These are phyloP conservation scores for Falcaria lacertinaria DNA, from an alignment of 2,888 invertebrate genomes.

Conservation along the genomic window DNA sequence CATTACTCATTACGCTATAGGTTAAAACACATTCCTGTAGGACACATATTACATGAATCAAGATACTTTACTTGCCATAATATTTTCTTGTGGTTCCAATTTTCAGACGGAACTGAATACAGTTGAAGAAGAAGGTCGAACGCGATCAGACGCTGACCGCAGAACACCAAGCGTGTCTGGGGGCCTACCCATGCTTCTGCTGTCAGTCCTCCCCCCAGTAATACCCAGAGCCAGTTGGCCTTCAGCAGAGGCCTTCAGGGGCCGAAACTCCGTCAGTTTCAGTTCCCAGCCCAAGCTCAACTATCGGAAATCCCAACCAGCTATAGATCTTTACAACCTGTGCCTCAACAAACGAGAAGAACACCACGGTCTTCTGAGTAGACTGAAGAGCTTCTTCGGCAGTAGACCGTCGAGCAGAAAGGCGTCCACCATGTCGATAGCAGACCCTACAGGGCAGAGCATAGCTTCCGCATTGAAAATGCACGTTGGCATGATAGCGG, in stretches of 20 bases:
- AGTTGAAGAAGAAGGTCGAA: constrained; percentile 61
- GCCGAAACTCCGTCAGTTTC: constrained; percentile 82
- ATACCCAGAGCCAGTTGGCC: constrained; percentile 89
- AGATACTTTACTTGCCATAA: too few relatives aligned
- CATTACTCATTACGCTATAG: too few relatives aligned
- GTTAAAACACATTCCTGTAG: too few relatives aligned
- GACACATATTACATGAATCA: too few relatives aligned
- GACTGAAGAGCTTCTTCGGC: constrained; percentile 81
- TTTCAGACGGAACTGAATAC: constrained; percentile 67
- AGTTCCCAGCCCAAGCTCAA: constrained; percentile 83
- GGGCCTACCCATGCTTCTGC: constrained; percentile 83
- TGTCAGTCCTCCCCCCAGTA: constrained; percentile 86
- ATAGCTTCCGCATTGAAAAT: constrained; percentile 85
- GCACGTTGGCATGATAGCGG: constrained; percentile 86
- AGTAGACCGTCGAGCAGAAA: constrained; percentile 83
- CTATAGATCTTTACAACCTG: constrained; percentile 80
- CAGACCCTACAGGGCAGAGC: constrained; percentile 77
- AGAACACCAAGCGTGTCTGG: constrained; percentile 84
- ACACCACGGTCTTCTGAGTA: constrained; percentile 75
- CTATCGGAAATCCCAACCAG: constrained; percentile 76
- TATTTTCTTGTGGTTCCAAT: background rate
- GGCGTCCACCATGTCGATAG: constrained; percentile 83
- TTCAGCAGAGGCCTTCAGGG: constrained; percentile 82
- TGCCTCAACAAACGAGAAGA: constrained; percentile 78
- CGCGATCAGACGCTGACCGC: constrained; percentile 29